Evolutionary conservation across 2,888 invertebrate genomes (phyloP).

Genomic region (Eilema depressum): DNA sequence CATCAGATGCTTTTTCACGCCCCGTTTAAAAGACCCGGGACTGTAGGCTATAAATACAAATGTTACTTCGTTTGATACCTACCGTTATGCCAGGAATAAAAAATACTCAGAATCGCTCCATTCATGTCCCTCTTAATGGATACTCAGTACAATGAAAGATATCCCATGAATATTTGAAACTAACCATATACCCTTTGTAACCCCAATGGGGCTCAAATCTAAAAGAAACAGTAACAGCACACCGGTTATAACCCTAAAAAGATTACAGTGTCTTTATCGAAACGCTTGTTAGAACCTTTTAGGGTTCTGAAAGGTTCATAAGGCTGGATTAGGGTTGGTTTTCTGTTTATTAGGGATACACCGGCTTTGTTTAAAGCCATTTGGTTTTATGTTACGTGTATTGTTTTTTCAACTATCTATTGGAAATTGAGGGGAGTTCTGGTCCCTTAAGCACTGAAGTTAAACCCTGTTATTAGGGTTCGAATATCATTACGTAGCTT

Average conservation of each 20-base stretch:
- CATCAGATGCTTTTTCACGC: too few species aligned
- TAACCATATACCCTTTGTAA: slow-evolving; percentile 32
- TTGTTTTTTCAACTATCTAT: too few species aligned
- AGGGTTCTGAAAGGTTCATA: slow-evolving; percentile 5
- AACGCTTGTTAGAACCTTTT: slow-evolving; percentile 10
- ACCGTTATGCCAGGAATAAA: slow-evolving; percentile 36
- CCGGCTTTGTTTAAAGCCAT: background rate
- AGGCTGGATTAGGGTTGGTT: background rate
- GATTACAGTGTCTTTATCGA: slow-evolving; percentile 13
- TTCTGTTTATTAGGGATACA: background rate
- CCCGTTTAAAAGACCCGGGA: too few species aligned
- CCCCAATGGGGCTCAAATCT: slow-evolving; percentile 40
- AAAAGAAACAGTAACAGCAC: slow-evolving; percentile 5
- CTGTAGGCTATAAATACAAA: too few species aligned
- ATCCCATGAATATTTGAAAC: slow-evolving; percentile 45
- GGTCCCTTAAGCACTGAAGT: too few species aligned
- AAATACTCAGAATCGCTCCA: slow-evolving; percentile 28
- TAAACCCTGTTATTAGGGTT: too few species aligned
- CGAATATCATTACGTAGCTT: too few species aligned
- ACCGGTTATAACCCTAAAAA: background rate
- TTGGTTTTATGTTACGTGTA: too few species aligned
- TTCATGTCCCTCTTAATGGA: slow-evolving; percentile 48
- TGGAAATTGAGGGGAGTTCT: too few species aligned
- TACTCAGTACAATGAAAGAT: slow-evolving; percentile 51
- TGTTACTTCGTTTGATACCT: background rate